phyloP scores from a whole-genome alignment of 2,113 vertebrate species.

The Neomonachus schauinslandi region DNA sequence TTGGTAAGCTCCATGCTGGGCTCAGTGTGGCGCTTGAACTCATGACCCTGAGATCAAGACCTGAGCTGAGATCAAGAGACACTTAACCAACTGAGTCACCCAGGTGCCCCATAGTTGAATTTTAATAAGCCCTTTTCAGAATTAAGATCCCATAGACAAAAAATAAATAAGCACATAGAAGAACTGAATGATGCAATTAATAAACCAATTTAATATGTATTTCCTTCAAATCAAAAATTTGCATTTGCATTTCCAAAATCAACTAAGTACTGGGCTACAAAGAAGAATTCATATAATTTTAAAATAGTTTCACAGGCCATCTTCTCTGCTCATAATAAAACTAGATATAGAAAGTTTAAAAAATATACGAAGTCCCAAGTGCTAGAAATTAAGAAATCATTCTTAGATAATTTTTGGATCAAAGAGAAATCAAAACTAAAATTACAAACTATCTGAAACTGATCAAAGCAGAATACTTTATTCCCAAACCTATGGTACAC shows the following conservation, averaged over 20 bases:
- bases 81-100: not conserved
- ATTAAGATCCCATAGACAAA: constrained; percentile 6
- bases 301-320: not conserved
- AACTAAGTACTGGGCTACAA: constrained; percentile 1
- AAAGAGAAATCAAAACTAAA: constrained; percentile 32
- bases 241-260: not conserved
- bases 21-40: not conserved
- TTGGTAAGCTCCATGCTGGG: not conserved
- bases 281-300: not conserved
- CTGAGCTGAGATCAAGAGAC: not conserved
- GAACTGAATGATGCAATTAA: not conserved
- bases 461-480: constrained; percentile 20
- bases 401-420: not conserved
- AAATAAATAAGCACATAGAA: constrained; percentile 41
- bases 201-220: constrained; percentile 34
- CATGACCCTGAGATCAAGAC: not conserved
- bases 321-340: not conserved
- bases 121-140: not conserved
- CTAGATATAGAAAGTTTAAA: not conserved
- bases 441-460: not conserved
- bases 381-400: constrained; percentile 37
- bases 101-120: not conserved
- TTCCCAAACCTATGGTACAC: not conserved
- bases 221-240: constrained; percentile 27
- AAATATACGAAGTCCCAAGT: not conserved